These are phyloP conservation scores for Embiotoca jacksoni DNA, from an alignment of 2,113 vertebrate genomes.

Conservation along the genomic window DNA sequence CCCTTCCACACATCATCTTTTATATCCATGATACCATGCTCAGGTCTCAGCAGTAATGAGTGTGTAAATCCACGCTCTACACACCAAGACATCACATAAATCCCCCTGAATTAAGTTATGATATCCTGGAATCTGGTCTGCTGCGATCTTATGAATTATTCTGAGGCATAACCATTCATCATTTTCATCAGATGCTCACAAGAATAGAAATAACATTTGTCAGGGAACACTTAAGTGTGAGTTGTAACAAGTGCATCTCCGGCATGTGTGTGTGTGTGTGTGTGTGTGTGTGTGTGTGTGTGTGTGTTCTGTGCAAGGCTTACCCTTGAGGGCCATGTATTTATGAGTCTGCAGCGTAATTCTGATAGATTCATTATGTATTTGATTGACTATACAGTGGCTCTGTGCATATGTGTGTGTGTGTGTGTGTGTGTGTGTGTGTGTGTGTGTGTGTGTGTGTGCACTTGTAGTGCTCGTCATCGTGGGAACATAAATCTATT, in stretches of 20 bases:
- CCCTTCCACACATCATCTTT: slow-evolving; percentile 15
- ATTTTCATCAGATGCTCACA: slow-evolving; percentile 37
- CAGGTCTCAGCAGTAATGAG: not conserved
- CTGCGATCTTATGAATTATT: slow-evolving; percentile 51
- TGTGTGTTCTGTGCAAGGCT: not conserved
- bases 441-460: slow-evolving; percentile 6
- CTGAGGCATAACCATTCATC: slow-evolving; percentile 32
- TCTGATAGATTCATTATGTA: slow-evolving; percentile 10
- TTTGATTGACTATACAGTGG: too few relatives aligned
- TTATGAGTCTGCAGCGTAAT: slow-evolving; percentile 23
- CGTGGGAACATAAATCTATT: not conserved
- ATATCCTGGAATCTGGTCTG: slow-evolving; percentile 38
- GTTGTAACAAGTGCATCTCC: slow-evolving; percentile 33
- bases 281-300: not conserved
- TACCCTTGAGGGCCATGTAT: slow-evolving; percentile 11
- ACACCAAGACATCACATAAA: slow-evolving; percentile 32
- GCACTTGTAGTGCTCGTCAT: not conserved
- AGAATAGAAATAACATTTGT: slow-evolving; percentile 43
- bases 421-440: too few relatives aligned
- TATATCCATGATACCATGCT: not conserved
- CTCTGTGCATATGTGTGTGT: too few relatives aligned
- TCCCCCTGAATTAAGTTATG: slow-evolving; percentile 31
- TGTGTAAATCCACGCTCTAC: slow-evolving; percentile 17
- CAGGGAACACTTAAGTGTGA: slow-evolving; percentile 38
- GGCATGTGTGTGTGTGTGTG: not conserved